phyloP scores from a whole-genome alignment of 2,113 vertebrate species.

The Amphilophus citrinellus region DNA sequence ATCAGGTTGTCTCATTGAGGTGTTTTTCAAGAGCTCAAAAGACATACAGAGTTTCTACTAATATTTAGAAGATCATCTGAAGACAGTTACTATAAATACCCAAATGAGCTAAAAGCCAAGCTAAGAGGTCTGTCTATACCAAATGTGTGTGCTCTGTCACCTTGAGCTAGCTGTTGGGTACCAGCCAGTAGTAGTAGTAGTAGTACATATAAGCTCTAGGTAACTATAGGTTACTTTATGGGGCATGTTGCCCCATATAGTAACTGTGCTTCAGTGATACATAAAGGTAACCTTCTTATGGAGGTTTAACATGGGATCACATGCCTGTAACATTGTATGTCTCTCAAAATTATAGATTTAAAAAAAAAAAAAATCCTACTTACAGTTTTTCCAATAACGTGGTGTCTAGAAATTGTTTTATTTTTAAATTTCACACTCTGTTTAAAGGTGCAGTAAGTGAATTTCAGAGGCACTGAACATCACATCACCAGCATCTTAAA shows the following conservation, averaged over 20 bases:
- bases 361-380: neutral
- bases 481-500: neutral
- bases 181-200: neutral
- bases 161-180: conserved; percentile 18
- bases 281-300: neutral
- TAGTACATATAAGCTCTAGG: neutral
- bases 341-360: conserved; percentile 1
- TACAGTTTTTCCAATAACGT: neutral
- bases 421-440: neutral
- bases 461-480: neutral
- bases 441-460: neutral
- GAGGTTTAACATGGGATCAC: neutral
- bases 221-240: neutral
- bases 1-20: neutral
- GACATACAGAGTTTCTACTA: neutral
- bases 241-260: neutral
- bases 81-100: conserved; percentile 27
- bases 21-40: neutral
- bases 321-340: neutral
- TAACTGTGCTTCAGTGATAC: conserved; percentile 11
- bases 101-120: neutral
- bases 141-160: neutral
- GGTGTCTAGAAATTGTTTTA: neutral
- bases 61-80: neutral
- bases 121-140: neutral